These are phyloP conservation scores for Anhinga rufa DNA, from an alignment of 2,113 vertebrate genomes.

Conservation along the genomic window DNA sequence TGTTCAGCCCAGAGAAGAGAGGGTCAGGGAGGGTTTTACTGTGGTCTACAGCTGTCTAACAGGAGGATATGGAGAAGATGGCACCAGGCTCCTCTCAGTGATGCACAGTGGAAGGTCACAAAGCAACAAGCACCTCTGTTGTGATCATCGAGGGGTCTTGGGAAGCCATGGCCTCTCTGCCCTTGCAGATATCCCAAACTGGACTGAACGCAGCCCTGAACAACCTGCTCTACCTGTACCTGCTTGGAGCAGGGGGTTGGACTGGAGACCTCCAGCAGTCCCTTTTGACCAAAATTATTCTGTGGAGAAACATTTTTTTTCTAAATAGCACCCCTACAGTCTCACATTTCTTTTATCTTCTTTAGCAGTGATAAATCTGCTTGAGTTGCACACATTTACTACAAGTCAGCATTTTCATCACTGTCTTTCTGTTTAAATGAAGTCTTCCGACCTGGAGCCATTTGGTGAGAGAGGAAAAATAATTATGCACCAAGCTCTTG, in stretches of 20 bases:
- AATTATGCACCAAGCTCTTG: conserved; percentile 55
- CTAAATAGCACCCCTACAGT: neutral
- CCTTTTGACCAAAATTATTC: neutral
- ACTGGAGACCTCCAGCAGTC: neutral
- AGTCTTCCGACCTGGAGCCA: conserved; percentile 37
- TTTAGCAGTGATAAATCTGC: neutral
- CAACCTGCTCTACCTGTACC: neutral
- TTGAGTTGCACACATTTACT: neutral
- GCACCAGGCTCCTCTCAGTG: neutral
- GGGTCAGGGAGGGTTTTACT: too few species aligned
- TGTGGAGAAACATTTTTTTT: neutral
- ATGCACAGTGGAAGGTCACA: neutral
- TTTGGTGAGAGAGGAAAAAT: conserved; percentile 38
- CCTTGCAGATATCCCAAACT: neutral
- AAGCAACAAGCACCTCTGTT: rapidly evolving
- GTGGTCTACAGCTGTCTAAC: too few species aligned
- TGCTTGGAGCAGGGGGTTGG: neutral
- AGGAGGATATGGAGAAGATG: too few species aligned
- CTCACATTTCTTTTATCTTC: neutral
- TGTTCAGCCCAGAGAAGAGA: neutral
- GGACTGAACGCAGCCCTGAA: neutral
- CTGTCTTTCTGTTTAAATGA: conserved; percentile 56
- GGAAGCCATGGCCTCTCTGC: neutral
- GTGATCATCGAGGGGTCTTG: rapidly evolving
- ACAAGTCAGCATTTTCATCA: conserved; percentile 58